Evolutionary conservation across 2,888 invertebrate species (phyloP), one percentile per base, ranked within the genome.

Genomic region (Melanargia galathea): DNA sequence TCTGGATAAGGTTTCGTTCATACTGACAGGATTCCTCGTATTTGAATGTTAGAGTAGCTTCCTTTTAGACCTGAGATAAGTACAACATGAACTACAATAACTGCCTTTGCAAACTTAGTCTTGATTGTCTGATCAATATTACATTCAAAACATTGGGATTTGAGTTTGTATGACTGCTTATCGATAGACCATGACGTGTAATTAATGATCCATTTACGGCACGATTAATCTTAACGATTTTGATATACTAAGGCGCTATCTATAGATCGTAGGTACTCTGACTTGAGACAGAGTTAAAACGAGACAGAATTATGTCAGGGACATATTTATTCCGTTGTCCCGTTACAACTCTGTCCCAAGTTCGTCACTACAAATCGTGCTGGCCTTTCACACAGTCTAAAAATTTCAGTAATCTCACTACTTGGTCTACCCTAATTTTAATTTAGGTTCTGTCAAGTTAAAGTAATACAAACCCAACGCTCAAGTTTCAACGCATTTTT

Each of bases 391-490:
- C 20, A 20, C n/a, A 49, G 49, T 26, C 49, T 49, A 49, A 49
- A 49, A 49, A 16, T 33, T 35, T 35, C 52, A 20, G 51, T 33
- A 52, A 35, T 30, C 2, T 2, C 40, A 40, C 49, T n/a, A 49
- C 26, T 26, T 26, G 5, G 10, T 18, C 30, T 16, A 16, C 24
- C 7, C 5, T n/a, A n/a, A n/a, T n/a, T n/a, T n/a, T n/a, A n/a
- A n/a, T n/a, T n/a, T 20, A 10, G 22, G 8, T 40, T 10, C 8
- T 3, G 13, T 18, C 18, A 45, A 10, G 43, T n/a, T n/a, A 30
- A 18, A 10, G 2, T 49, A 6, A 30, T 26, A 49, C 18, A 48
- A 65, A 61, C 62, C 61, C 66, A 48, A 67, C 40, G 26, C 16
- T 26, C 16, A 18, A 43, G 26, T 18, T 13, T 16, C 16, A 55